Conservation (phyloP, 2,113 vertebrate genomes). For the Syngnathus typhle region DNA sequence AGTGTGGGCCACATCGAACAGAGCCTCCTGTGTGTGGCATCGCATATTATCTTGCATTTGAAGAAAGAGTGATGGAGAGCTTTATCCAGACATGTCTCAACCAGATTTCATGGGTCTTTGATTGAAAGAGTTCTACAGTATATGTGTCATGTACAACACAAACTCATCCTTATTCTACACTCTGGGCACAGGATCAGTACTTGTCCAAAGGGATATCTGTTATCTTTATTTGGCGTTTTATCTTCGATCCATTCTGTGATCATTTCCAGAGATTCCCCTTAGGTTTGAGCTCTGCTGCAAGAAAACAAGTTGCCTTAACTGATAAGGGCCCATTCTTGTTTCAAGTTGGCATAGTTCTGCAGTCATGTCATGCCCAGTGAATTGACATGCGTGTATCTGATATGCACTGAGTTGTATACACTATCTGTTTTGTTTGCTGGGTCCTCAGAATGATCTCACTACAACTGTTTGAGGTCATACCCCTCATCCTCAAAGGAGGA, state of each 20-base stretch:
- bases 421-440: constrained; percentile 41
- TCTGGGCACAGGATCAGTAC: constrained; percentile 20
- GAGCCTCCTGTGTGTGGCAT: constrained; percentile 6
- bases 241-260: constrained; percentile 41
- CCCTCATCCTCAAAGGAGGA: constrained; percentile 19
- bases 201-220: constrained; percentile 44
- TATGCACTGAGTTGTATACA: constrained; percentile 8
- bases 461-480: constrained; percentile 22
- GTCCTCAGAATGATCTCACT: constrained; percentile 43
- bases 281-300: constrained; percentile 30
- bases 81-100: constrained; percentile 37
- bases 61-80: constrained; percentile 23
- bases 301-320: constrained; percentile 45
- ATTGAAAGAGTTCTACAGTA: constrained; percentile 29
- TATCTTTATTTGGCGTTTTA: constrained; percentile 38
- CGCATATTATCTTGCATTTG: constrained; percentile 13
- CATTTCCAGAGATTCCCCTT: constrained; percentile 35
- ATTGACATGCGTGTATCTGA: constrained; percentile 37
- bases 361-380: constrained; percentile 32
- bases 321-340: constrained; percentile 49
- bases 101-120: constrained; percentile 33
- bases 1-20: constrained; percentile 1
- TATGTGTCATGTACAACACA: constrained; percentile 26
- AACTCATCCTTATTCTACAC: constrained; percentile 19
- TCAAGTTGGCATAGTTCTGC: constrained; percentile 49